Evolutionary conservation across 2,888 invertebrate species (phyloP), one percentile per base, ranked within the genome.

Genomic region (Epirrhoe alternata): DNA sequence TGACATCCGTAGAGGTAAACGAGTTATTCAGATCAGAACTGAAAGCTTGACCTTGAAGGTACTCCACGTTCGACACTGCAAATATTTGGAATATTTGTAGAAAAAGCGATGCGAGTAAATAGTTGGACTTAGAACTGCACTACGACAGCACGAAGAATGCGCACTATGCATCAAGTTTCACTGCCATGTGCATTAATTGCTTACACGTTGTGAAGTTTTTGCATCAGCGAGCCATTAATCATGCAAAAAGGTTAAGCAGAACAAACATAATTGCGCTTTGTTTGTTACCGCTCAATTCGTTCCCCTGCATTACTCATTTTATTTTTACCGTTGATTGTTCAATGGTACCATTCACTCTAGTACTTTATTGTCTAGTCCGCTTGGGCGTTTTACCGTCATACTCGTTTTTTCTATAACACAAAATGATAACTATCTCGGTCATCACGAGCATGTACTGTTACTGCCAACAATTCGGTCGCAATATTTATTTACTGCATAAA

Each of bases 371-470:
- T 86, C 78, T 80, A 79, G 74, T 79, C 74, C 75, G 73, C 75
- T 77, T 53, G 49, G 64, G 61, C 63, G 77, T 78, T 81, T 82
- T 82, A 77, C 81, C 75, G 74, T 78, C 78, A 77, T 81, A 76
- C 78, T 84, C 8, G 81, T 80, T 87, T 86, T 86, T 86, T 81
- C 78, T 79, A 76, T 81, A 84, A 83, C 80, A 76, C 75, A 76
- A 81, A 83, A 83, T 80, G 80, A 84, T 86, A 77, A 74, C 70
- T 75, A 86, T 88, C 85, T 82, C 79, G 84, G 81, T 73, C 84
- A 82, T 86, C 87, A 85, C 84, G 84, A 85, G 71, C 77, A 69
- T 83, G 81, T 86, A 86, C 88, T 86, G 88, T 88, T 88, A 87
- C 77, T 77, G 76, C 75, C 74, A 82, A 83, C 77, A 79, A 83